Evolutionary conservation across 1,140 invertebrate species (phyloP), one percentile per base, ranked within the genome.

Genomic region (Conus betulinus): DNA sequence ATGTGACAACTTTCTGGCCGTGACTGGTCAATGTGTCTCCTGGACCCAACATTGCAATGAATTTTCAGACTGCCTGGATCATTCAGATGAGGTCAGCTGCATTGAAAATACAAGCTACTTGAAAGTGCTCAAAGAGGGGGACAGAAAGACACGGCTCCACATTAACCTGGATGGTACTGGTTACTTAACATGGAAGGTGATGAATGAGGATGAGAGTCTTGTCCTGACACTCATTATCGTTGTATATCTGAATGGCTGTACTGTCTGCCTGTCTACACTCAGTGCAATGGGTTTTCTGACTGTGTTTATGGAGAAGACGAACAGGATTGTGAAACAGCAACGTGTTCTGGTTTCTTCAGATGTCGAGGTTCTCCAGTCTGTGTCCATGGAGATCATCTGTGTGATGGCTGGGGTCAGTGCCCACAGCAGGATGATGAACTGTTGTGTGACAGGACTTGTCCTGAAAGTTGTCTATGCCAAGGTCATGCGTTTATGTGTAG

Each of bases 381-480:
- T 60, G 60, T 89, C 27, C 84, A 82, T 25, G n/a, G n/a, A 39
- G 53, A 71, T 20, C 63, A 85, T 39, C 27, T 90, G 11, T 88
- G 86, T 57, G 85, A 87, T 88, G 83, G 78, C 52, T 60, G 57
- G 53, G 55, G 27, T 27, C 71, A 90, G 79, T 89, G 86, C 87
- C 88, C 87, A 67, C 82, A 88, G 57, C 74, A 55, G 63, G 88
- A 89, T 27, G 85, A 91, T 51, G 88, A 89, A 52, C 27, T 25
- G 67, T 60, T 89, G 23, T 91, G 87, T 87, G 25, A 88, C 20
- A 5, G 8, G 5, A 23, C 5, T 51, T 86, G 84, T 76, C 84
- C 84, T 94, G 90, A 53, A 93, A 81, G 39, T 23, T 90, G 88
- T 83, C 27, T 20, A 7, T 90, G 86, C 82, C 63, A 57, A 71